A percentile compares a stretch with the other conserved stretches of the same genome.
Evolutionary conservation across 2,113 vertebrate species (phyloP).

Genomic region (Hippoglossus stenolepis): DNA sequence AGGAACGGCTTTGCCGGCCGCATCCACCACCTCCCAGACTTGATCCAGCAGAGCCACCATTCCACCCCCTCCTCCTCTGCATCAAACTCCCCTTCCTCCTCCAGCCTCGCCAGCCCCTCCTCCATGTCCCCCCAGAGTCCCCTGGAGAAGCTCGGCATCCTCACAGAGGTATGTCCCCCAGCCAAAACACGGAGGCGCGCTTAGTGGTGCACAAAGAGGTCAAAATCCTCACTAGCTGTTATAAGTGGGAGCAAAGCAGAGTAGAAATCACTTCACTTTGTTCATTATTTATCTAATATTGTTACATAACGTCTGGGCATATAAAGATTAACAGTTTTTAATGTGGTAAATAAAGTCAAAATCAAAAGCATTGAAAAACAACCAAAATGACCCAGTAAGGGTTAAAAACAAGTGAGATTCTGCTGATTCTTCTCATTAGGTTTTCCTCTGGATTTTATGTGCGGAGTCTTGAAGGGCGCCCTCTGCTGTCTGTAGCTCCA

Average conservation of each 20-base stretch:
- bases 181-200: constrained; percentile 32
- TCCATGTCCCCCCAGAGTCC: constrained; percentile 97
- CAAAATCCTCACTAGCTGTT: neutral
- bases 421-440: neutral
- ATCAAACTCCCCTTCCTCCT: constrained; percentile 95
- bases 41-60: constrained; percentile 99
- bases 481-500: constrained; percentile 23
- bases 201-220: neutral
- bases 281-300: no score
- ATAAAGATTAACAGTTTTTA: no score
- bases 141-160: constrained; percentile 93
- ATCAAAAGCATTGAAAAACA: no score
- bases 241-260: no score
- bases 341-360: neutral
- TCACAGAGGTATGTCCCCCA: constrained; percentile 94
- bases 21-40: constrained; percentile 99
- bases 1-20: constrained; percentile 97
- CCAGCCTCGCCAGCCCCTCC: constrained; percentile 94
- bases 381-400: neutral
- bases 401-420: no score
- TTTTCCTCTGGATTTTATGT: neutral
- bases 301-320: no score
- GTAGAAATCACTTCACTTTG: no score
- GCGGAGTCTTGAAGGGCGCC: neutral
- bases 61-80: constrained; percentile 88